Evolutionary conservation across 2,113 vertebrate genomes (phyloP).

Genomic region (Perognathus longimembris): DNA sequence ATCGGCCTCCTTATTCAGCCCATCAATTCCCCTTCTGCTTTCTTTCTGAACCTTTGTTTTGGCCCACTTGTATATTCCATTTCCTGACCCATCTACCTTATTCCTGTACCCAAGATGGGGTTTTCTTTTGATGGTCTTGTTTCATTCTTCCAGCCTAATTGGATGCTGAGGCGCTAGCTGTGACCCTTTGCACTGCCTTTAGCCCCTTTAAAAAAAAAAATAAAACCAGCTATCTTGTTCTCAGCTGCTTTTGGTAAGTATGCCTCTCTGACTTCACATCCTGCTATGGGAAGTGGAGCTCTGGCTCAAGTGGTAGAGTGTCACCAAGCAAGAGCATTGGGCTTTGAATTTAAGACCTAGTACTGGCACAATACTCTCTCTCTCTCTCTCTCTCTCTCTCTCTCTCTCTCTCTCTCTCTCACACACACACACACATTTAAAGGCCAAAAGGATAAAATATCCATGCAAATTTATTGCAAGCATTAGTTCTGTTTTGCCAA

Average conservation of each 20-base stretch:
- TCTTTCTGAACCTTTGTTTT: not conserved
- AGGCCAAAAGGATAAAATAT: conserved; percentile 28
- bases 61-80: not conserved
- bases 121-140: not conserved
- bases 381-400: too few species aligned
- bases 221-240: conserved; percentile 4
- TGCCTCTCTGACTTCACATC: not conserved
- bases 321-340: too few species aligned
- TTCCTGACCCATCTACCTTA: not conserved
- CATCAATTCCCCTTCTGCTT: not conserved
- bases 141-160: conserved; percentile 4
- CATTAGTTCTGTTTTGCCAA: conserved; percentile 47
- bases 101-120: not conserved
- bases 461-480: not conserved
- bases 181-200: not conserved
- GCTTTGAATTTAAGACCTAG: too few species aligned
- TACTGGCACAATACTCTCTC: too few species aligned
- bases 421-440: not conserved
- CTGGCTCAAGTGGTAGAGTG: too few species aligned
- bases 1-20: not conserved
- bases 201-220: too few species aligned
- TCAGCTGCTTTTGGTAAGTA: conserved; percentile 37
- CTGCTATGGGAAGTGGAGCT: not conserved
- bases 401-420: too few species aligned
- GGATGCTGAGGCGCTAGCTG: not conserved